A percentile compares a stretch with the other conserved stretches of the same genome.
Conservation (phyloP, 2,888 invertebrate genomes). For the Isotomurus palustris region DNA sequence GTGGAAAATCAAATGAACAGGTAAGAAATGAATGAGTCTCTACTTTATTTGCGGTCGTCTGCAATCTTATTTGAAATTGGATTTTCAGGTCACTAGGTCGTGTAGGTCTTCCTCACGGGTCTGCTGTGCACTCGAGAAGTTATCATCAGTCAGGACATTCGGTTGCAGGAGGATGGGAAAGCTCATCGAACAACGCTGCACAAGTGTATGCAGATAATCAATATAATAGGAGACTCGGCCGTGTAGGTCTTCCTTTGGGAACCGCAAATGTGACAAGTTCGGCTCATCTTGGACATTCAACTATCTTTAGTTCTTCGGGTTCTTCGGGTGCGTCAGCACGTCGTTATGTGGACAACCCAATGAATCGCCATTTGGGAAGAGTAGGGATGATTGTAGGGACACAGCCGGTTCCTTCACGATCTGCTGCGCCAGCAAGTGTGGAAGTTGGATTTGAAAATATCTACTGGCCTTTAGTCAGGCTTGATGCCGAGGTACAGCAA, state of each 20-base stretch:
- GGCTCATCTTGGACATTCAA: no score
- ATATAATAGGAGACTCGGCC: conserved; percentile 4
- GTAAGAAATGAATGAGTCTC: no score
- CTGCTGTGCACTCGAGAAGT: no score
- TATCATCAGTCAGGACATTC: no score
- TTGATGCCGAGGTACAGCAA: conserved; percentile 8
- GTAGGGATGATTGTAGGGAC: conserved; percentile 6
- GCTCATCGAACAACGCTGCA: no score
- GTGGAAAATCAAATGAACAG: no score
- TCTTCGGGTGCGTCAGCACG: background rate
- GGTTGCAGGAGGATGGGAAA: no score
- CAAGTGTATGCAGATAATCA: conserved; percentile 8
- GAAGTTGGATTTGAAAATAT: background rate
- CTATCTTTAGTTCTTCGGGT: no score
- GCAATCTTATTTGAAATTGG: background rate
- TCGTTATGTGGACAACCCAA: conserved; percentile 14
- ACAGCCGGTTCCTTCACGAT: background rate
- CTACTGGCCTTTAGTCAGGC: conserved; percentile 1
- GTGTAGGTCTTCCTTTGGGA: conserved; percentile 13
- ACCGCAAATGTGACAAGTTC: background rate
- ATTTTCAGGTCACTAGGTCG: no score
- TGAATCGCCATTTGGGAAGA: conserved; percentile 9
- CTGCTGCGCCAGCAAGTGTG: background rate
- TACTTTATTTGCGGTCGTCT: background rate
- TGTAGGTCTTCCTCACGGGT: no score